phyloP scores from a whole-genome alignment of 2,113 vertebrate species.

The Poicephalus meyeri region DNA sequence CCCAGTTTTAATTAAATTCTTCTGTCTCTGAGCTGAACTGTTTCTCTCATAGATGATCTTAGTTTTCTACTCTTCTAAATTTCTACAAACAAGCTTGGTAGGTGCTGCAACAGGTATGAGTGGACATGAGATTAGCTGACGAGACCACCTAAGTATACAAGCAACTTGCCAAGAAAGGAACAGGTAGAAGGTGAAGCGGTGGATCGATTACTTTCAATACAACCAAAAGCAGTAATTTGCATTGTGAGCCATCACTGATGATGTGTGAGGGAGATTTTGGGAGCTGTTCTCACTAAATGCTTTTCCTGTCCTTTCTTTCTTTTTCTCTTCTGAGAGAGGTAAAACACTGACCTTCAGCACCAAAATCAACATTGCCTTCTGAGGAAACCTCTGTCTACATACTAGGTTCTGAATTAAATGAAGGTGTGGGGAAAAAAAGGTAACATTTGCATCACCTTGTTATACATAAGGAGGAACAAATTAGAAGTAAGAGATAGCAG shows the following conservation, averaged over 20 bases:
- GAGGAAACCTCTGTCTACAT: rapidly evolving
- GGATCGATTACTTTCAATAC: neutral
- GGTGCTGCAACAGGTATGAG: neutral
- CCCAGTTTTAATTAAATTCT: neutral
- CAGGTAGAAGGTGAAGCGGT: neutral
- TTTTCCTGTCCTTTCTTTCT: neutral
- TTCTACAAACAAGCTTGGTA: neutral
- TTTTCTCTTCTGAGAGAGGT: neutral
- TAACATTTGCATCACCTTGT: neutral
- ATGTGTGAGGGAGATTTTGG: neutral
- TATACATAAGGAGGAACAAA: neutral
- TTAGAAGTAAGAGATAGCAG: neutral
- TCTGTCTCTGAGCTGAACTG: neutral
- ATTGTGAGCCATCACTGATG: neutral
- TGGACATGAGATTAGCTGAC: neutral
- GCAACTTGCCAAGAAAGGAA: neutral
- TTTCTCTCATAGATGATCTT: neutral
- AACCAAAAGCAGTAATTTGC: neutral
- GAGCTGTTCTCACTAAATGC: neutral
- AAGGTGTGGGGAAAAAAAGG: rapidly evolving
- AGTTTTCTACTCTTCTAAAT: neutral
- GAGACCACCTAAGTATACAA: neutral
- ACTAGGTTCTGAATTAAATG: neutral
- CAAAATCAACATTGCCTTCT: neutral
- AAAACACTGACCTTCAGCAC: neutral